Evolutionary conservation across 2,888 invertebrate genomes (phyloP).

Genomic region (Reticulitermes lucifugus): DNA sequence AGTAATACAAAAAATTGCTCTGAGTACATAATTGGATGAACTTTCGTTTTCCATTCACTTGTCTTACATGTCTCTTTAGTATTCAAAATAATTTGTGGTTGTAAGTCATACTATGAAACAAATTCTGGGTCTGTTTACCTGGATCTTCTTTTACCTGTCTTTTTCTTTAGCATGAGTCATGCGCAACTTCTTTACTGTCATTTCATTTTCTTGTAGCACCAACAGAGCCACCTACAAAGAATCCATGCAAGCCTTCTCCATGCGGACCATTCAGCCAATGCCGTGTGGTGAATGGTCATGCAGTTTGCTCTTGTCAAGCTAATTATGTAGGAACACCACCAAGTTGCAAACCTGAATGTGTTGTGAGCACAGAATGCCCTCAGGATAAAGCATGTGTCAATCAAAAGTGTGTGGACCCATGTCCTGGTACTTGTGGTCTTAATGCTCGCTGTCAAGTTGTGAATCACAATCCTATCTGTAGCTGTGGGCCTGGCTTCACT

Average conservation of each 20-base stretch:
- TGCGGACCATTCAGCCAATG: slow-evolving; percentile 88
- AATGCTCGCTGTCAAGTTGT: slow-evolving; percentile 87
- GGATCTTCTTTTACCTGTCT: no score
- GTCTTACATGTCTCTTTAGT: no score
- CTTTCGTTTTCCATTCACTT: no score
- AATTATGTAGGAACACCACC: slow-evolving; percentile 84
- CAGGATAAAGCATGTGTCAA: slow-evolving; percentile 84
- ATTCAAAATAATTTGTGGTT: no score
- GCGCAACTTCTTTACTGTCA: slow-evolving; percentile 27
- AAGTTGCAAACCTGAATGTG: slow-evolving; percentile 84
- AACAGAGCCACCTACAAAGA: slow-evolving; percentile 59
- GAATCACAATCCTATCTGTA: slow-evolving; percentile 89
- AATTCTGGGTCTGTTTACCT: no score
- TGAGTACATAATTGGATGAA: no score
- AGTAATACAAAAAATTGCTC: no score
- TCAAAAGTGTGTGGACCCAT: slow-evolving; percentile 84
- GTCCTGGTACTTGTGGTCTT: slow-evolving; percentile 83
- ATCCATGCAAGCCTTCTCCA: slow-evolving; percentile 85
- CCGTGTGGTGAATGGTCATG: slow-evolving; percentile 79
- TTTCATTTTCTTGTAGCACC: slow-evolving; percentile 46
- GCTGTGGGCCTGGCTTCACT: slow-evolving; percentile 80
- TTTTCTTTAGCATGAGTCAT: no score
- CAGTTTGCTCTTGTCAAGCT: slow-evolving; percentile 82
- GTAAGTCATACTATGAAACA: no score
- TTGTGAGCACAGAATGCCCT: slow-evolving; percentile 85